These are phyloP conservation scores for Smutsia temminckii DNA, from an alignment of 2,797 vertebrate species.

Conservation along the genomic window DNA sequence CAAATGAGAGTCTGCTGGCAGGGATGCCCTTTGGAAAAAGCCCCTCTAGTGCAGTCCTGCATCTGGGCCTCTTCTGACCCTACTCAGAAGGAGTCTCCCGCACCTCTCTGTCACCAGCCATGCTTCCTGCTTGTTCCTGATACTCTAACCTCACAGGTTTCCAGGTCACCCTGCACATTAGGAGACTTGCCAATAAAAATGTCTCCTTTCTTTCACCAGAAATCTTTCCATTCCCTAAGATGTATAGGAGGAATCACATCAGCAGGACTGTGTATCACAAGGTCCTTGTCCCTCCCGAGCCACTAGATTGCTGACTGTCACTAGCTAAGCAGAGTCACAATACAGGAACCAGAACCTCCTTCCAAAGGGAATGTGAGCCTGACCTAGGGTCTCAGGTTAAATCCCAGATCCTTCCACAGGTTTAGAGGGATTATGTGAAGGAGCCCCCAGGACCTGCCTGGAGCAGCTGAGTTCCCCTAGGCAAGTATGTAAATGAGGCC, in stretches of 20 bases:
- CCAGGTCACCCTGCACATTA: background rate
- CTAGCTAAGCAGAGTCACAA: background rate
- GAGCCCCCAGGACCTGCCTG: background rate
- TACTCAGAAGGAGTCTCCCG: background rate
- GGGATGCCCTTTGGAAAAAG: background rate
- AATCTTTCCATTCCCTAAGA: background rate
- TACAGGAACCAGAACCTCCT: background rate
- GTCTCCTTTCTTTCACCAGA: background rate
- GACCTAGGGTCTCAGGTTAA: background rate
- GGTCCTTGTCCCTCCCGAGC: background rate
- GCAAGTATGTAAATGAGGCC: constrained; percentile 16
- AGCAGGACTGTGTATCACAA: background rate
- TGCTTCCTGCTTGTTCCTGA: background rate
- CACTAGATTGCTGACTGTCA: background rate
- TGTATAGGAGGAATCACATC: background rate
- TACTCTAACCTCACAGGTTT: background rate
- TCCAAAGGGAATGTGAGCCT: background rate
- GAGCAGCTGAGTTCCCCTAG: background rate
- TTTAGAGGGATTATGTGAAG: constrained; percentile 30
- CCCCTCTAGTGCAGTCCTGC: background rate
- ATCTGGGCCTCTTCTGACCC: background rate
- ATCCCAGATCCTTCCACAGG: background rate
- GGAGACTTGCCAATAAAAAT: background rate
- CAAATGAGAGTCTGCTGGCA: background rate
- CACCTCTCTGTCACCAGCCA: background rate